These are phyloP conservation scores for Antitype chi DNA, from an alignment of 2,888 invertebrate genomes.

Conservation along the genomic window DNA sequence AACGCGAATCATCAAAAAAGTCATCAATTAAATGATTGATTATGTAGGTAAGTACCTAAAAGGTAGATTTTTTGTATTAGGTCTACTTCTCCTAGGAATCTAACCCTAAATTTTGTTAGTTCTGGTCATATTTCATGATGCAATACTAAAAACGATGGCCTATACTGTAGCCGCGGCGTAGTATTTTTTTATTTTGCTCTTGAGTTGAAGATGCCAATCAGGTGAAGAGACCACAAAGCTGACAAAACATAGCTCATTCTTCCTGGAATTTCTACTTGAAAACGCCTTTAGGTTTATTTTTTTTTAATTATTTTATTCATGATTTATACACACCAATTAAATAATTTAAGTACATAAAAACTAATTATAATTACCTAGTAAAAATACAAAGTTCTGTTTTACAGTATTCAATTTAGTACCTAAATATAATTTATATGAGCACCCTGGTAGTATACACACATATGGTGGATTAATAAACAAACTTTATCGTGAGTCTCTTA, in stretches of 20 bases:
- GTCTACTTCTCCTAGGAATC: no score
- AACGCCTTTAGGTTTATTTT: neutral
- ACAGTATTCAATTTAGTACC: slow-evolving; percentile 14
- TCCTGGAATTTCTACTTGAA: neutral
- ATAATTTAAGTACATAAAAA: neutral
- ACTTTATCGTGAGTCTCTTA: neutral
- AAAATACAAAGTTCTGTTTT: slow-evolving; percentile 1
- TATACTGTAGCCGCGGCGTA: no score
- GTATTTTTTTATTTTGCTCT: no score
- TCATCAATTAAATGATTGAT: no score
- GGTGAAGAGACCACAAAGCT: neutral
- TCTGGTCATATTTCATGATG: neutral
- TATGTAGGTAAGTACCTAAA: no score
- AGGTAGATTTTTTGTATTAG: no score
- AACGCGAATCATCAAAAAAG: no score
- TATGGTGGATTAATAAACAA: neutral
- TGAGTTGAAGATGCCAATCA: no score
- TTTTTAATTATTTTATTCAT: neutral
- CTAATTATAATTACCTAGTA: neutral
- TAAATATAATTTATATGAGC: neutral
- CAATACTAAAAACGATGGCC: neutral
- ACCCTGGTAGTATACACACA: neutral
- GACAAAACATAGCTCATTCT: neutral
- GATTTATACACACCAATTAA: neutral
- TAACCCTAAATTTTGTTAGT: neutral